These are phyloP conservation scores for Uromys caudimaculatus DNA, from an alignment of 2,797 vertebrate species.

Conservation along the genomic window DNA sequence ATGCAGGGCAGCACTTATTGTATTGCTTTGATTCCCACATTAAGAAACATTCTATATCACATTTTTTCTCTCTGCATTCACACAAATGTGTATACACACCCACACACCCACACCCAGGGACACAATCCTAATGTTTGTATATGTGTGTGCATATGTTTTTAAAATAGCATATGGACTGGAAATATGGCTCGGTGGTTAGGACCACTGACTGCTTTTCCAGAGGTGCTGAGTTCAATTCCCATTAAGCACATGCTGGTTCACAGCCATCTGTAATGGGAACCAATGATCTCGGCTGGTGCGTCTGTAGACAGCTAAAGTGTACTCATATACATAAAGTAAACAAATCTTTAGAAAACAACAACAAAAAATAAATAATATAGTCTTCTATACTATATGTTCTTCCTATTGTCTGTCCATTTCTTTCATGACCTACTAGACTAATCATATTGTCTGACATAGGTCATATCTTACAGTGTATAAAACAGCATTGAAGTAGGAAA, in stretches of 20 bases:
- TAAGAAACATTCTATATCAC: background rate
- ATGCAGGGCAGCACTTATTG: background rate
- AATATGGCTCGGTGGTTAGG: background rate
- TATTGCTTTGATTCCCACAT: background rate
- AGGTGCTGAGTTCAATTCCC: background rate
- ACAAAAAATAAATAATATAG: background rate
- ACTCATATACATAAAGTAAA: background rate
- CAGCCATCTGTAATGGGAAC: background rate
- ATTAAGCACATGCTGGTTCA: background rate
- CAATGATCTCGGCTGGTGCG: background rate
- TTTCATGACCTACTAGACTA: background rate
- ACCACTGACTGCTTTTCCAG: background rate
- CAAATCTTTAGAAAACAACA: background rate
- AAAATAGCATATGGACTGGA: background rate
- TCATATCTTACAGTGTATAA: background rate
- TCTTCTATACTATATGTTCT: background rate
- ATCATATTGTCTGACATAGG: slow-evolving; percentile 17
- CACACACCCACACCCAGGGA: background rate
- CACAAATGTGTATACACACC: background rate
- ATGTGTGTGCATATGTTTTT: background rate
- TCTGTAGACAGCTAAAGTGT: background rate
- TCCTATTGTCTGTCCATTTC: background rate
- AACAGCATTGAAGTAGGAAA: background rate
- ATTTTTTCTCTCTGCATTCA: background rate
- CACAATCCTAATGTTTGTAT: background rate